Base-by-base conservation (phyloP, 2,888 invertebrate species). In the Rugalucina vietnamica region DNA sequence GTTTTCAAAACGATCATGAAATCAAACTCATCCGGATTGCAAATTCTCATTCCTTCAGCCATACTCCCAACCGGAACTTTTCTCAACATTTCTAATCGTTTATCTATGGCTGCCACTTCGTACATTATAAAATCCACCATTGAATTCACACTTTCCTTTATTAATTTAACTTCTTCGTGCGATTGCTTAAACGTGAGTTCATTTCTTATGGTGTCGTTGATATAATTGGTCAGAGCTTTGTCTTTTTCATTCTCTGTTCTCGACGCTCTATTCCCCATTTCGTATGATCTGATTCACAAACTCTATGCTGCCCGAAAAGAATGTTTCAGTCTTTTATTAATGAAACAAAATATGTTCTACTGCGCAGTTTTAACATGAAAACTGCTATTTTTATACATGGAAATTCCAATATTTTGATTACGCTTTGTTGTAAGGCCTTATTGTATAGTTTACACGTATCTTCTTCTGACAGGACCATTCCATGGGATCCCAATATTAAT, bases 41-140 rank as follows among this genome's bases (percentile, higher is more conserved):
- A 8, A 43, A 43, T 43, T 18, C 71, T 34, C 12, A 37, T 71
- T 37, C 39, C 71, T 37, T 71, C 71, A 3, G 71, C 71, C 71
- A 71, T 71, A n/a, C 71, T 71, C n/a, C 71, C 71, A 12, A 71
- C 71, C n/a, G 39, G 36, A 18, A 71, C 37, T 71, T 71, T 71
- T 4, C 39, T 3, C 36, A 37, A 21, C 39, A 71, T 71, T 71
- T 71, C 71, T n/a, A 71, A 71, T 18, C 71, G 36, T 18, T 21
- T 21, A 36, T 71, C 71, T 3, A 71, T n/a, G 5, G 12, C 2
- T 37, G 32, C 18, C 18, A 37, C 71, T 37, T 71, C 71, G 14
- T 36, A n/a, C 71, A 71, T 71, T 34, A 71, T 36, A 10, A 2
- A 34, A 12, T 71, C 71, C 27, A 71, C 71, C 71, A 71, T 71